phyloP scores from a whole-genome alignment of 2,888 invertebrate genomes.

The Nomada fabriciana region DNA sequence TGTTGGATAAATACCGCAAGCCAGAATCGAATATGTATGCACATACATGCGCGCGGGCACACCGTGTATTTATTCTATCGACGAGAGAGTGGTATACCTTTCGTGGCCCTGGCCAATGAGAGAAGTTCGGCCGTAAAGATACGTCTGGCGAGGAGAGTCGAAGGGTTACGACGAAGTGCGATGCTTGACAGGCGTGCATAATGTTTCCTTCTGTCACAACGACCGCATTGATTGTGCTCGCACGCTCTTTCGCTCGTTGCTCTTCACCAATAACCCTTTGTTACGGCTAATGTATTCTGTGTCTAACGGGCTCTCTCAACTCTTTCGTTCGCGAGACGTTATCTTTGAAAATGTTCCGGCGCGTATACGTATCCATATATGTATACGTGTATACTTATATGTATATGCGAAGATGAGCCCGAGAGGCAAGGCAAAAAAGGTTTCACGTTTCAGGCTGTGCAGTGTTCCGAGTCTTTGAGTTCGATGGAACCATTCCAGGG shows the following conservation, averaged over 20 bases:
- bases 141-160: constrained; percentile 14
- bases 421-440: constrained; percentile 13
- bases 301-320: constrained; percentile 27
- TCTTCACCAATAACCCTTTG: constrained; percentile 41
- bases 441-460: background rate
- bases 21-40: background rate
- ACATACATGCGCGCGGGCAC: background rate
- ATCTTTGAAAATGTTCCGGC: constrained; percentile 14
- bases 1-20: constrained; percentile 31
- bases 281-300: constrained; percentile 49
- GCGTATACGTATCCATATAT: too few species aligned
- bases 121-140: constrained; percentile 32
- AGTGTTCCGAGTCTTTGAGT: background rate
- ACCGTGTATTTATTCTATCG: constrained; percentile 25
- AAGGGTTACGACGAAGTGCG: constrained; percentile 23
- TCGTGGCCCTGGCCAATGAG: constrained; percentile 18
- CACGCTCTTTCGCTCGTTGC: background rate
- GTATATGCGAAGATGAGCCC: background rate
- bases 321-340: constrained; percentile 22
- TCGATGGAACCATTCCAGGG: background rate
- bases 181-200: constrained; percentile 39
- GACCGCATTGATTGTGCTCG: constrained; percentile 34
- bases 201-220: constrained; percentile 50
- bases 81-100: constrained; percentile 10
- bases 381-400: background rate